Base-by-base conservation (phyloP, 2,888 invertebrate species). In the Sceliomorpha sp. region DNA sequence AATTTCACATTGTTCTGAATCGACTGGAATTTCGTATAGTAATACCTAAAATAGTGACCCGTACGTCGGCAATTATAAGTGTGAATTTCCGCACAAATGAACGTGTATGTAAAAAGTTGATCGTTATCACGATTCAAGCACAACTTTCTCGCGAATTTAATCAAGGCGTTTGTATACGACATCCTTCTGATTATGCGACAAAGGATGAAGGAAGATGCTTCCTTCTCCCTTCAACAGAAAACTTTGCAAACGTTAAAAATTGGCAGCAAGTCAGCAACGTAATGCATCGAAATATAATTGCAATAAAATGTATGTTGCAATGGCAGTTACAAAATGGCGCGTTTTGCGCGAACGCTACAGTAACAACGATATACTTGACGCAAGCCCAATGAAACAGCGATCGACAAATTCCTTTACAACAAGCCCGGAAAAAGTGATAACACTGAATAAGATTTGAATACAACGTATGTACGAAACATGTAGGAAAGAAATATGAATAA, bases 301-400 rank as follows among this genome's bases (percentile, higher is more conserved):
- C 59, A 66, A n/a, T 29, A 64, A 58, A 68, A 42, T 44, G 24
- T 44, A 59, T 53, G 32, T 48, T 62, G 63, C 27, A 59, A 60
- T 34, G 63, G 53, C 66, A 60, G 55, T 47, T 47, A 70, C 62
- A 60, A 59, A 71, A 68, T 13, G 68, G 51, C 59, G 45, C 3
- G 2, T 60, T 45, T 36, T 36, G 39, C 58, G 42, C 39, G 47
- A 58, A 58, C 20, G 50, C 50, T 50, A 64, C 53, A 60, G 60
- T 60, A 50, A 44, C 48, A 60, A 55, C 14, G 17, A 55, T 42
- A 39, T 36, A 39, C 20, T 48, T 58, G 37, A 68, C 59, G 47
- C 51, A 75, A 73, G 75, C 73, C 56, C 42, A 56, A 67, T 32
- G 32, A 48, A 63, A 62, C 58, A 73, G 56, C 66, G 50, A 66